Conservation (phyloP, 2,888 invertebrate species). For the Megaustenia siamemsis region DNA sequence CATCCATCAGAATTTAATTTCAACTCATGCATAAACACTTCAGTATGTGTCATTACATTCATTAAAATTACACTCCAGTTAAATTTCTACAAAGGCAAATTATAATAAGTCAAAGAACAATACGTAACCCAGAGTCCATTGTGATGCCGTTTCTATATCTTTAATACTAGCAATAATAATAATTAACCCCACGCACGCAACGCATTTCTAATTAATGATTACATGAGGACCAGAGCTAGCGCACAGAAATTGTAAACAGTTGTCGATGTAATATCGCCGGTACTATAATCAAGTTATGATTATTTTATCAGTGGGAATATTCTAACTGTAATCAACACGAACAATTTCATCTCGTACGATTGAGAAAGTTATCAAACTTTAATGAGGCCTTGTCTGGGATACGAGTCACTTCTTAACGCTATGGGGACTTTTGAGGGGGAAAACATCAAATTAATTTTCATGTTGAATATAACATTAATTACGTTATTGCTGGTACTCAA, state of each 20-base stretch:
- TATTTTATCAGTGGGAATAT: slow-evolving; percentile 32
- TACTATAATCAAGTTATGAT: slow-evolving; percentile 21
- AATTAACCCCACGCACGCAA: slow-evolving; percentile 11
- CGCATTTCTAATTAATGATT: slow-evolving; percentile 14
- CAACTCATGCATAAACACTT: too few relatives aligned
- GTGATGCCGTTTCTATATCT: not conserved
- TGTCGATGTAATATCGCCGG: not conserved
- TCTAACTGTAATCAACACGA: slow-evolving; percentile 17
- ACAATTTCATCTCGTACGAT: slow-evolving; percentile 14
- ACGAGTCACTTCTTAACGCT: slow-evolving; percentile 24
- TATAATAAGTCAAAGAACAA: not conserved
- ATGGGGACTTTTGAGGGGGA: not conserved
- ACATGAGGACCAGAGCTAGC: not conserved
- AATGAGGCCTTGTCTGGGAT: slow-evolving; percentile 23
- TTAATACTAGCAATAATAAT: not conserved
- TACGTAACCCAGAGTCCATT: not conserved
- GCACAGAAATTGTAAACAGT: slow-evolving; percentile 18
- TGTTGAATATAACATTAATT: slow-evolving; percentile 24
- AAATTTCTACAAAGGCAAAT: not conserved
- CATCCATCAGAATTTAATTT: not conserved
- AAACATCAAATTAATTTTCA: slow-evolving; percentile 30
- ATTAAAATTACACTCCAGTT: too few relatives aligned
- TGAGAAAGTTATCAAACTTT: slow-evolving; percentile 13
- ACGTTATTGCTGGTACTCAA: slow-evolving; percentile 1
- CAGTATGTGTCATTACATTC: too few relatives aligned